Evolutionary conservation across 2,797 vertebrate genomes (phyloP).

Genomic region (Crocodylus rhombifer): DNA sequence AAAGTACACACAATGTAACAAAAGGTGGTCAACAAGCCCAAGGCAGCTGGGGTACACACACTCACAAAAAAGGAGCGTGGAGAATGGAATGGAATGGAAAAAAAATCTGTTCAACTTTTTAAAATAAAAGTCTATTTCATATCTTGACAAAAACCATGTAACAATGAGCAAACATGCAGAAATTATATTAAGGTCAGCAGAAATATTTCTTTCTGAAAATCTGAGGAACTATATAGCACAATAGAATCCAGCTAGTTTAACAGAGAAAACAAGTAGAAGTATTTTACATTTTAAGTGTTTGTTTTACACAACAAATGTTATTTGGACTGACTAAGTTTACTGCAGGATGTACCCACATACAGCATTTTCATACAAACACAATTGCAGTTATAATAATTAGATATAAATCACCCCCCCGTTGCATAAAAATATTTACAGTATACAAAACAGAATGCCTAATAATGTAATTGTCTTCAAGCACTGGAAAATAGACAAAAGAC

Average conservation of each 20-base stretch:
- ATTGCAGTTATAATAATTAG: neutral
- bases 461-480: neutral
- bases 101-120: no score
- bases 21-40: neutral
- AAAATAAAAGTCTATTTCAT: no score
- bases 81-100: neutral
- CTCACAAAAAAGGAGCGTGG: neutral
- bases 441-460: neutral
- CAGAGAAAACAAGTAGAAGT: no score
- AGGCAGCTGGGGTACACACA: neutral
- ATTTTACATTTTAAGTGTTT: no score
- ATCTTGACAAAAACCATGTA: no score
- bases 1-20: neutral
- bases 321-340: no score
- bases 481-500: neutral
- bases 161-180: no score
- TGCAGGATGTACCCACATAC: neutral
- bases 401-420: neutral
- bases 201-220: neutral
- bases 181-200: neutral
- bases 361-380: neutral
- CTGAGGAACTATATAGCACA: rapidly evolving
- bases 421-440: neutral
- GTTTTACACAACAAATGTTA: no score
- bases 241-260: neutral